phyloP scores from a whole-genome alignment of 64 coral and sea anemone genomes.

The Porites lutea region DNA sequence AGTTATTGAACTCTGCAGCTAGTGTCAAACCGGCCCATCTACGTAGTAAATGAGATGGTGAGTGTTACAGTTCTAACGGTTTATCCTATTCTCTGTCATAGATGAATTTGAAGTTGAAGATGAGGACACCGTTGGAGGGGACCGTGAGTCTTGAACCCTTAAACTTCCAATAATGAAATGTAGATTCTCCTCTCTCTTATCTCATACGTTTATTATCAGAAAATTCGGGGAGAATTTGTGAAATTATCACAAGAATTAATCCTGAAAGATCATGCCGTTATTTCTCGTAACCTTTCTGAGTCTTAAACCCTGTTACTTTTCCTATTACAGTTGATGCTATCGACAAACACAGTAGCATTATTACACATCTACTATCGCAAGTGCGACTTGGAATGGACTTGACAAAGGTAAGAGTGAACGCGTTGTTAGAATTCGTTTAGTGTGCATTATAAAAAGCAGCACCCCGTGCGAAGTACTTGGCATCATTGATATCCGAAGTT shows the following conservation, averaged over 20 bases:
- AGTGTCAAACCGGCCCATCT: no score
- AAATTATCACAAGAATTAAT: no score
- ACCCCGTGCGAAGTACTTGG: no score
- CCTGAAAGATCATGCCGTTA: no score
- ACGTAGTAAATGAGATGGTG: neutral
- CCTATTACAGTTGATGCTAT: slow-evolving; percentile 77
- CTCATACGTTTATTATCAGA: no score
- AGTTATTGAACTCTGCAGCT: no score
- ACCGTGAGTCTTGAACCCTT: slow-evolving; percentile 54
- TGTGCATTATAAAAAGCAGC: no score
- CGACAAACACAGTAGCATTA: slow-evolving; percentile 88
- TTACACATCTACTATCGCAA: slow-evolving; percentile 98
- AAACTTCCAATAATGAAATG: neutral
- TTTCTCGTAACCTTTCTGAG: no score
- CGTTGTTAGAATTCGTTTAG: no score
- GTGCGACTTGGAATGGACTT: slow-evolving; percentile 99
- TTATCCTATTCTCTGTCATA: neutral
- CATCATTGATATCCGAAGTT: no score
- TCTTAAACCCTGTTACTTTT: neutral
- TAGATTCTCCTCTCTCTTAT: neutral
- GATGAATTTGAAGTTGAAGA: slow-evolving; percentile 91
- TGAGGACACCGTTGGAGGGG: slow-evolving; percentile 71
- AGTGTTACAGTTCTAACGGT: no score
- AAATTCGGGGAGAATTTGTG: no score
- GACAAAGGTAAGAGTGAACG: slow-evolving; percentile 77